Evolutionary conservation across 1,140 invertebrate species (phyloP).

Genomic region (Reticulitermes speratus): DNA sequence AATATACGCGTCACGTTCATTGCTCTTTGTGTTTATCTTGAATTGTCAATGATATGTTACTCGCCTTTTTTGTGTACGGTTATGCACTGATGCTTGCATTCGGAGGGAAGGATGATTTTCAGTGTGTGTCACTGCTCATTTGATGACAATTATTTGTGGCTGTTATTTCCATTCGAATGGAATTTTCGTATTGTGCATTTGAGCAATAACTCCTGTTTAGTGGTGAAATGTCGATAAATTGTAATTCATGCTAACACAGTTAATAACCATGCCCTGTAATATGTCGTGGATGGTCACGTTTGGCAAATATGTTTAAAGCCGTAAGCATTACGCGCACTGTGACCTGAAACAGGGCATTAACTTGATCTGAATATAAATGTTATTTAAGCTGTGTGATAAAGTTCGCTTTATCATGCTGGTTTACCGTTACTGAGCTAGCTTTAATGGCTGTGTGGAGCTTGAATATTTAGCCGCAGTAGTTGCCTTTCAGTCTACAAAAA

Average conservation of each 20-base stretch:
- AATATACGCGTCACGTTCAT: no score
- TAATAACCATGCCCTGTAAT: neutral
- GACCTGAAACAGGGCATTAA: neutral
- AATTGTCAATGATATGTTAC: neutral
- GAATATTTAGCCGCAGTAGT: no score
- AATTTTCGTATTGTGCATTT: neutral
- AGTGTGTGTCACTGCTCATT: neutral
- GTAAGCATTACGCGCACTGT: neutral
- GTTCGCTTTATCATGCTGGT: no score
- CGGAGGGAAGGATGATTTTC: neutral
- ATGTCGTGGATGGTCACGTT: neutral
- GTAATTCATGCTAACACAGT: neutral
- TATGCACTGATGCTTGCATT: neutral
- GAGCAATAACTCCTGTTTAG: neutral
- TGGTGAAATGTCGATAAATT: neutral
- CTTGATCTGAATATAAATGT: neutral
- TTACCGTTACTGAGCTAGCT: no score
- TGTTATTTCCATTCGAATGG: neutral
- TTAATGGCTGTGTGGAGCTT: no score
- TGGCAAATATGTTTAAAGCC: neutral
- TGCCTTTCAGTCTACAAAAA: no score
- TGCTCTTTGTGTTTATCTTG: no score
- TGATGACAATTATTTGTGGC: neutral
- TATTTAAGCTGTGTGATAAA: neutral
- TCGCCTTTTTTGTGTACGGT: neutral